Conservation (phyloP, 2,113 vertebrate genomes). For the Etia nguti region DNA sequence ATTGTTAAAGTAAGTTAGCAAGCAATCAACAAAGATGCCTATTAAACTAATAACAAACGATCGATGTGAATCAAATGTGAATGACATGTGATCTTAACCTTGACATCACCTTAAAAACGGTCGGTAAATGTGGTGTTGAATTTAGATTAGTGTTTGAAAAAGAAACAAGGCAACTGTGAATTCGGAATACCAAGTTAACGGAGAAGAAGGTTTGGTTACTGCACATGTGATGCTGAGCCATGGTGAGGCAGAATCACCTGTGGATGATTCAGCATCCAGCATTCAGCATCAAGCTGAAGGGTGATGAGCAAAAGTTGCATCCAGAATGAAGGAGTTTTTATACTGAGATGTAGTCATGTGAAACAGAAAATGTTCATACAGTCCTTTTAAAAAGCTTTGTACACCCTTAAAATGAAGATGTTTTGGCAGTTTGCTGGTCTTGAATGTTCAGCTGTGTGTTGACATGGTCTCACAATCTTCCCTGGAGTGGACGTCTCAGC, state of each 20-base stretch:
- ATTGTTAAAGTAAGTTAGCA: not conserved
- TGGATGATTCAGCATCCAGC: not conserved
- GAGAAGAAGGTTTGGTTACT: not conserved
- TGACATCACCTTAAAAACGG: not conserved
- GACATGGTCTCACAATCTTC: not conserved
- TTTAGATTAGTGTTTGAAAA: not conserved
- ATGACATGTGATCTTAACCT: not conserved
- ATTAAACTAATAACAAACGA: not conserved
- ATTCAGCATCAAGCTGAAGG: not conserved
- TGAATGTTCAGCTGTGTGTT: not conserved
- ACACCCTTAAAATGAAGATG: not conserved
- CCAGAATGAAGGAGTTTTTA: not conserved
- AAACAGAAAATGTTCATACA: not conserved
- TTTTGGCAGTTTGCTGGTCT: not conserved
- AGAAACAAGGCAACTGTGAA: not conserved
- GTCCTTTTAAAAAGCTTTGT: not conserved
- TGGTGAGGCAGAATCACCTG: not conserved
- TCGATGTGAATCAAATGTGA: not conserved
- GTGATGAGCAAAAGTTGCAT: not conserved
- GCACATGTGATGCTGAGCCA: not conserved
- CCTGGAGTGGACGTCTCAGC: not conserved
- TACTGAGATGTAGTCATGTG: not conserved
- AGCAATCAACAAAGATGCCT: not conserved
- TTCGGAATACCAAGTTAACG: not conserved
- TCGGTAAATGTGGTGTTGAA: not conserved